Percentiles rank a stretch among this genome's conserved stretches.
Evolutionary conservation across 2,888 invertebrate genomes (phyloP).

Genomic region (Phorcus lineatus): DNA sequence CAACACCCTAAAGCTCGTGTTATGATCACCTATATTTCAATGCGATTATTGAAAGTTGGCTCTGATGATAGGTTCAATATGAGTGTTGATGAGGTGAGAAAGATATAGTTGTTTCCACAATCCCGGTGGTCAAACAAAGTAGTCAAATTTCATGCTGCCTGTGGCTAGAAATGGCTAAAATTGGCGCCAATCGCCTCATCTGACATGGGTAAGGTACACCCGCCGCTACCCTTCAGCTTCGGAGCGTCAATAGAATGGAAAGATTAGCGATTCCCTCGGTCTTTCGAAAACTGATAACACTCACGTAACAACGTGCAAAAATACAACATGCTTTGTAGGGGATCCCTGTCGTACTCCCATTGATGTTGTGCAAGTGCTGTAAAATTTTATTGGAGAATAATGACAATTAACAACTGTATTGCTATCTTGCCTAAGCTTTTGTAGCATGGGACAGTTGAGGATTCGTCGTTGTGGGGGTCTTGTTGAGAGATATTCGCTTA

Average conservation of each 20-base stretch:
- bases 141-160: background rate
- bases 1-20: too few species aligned
- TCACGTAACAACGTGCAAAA: conserved; percentile 1
- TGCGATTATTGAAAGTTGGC: too few species aligned
- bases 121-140: background rate
- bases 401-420: background rate
- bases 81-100: background rate
- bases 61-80: too few species aligned
- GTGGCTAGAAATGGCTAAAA: background rate
- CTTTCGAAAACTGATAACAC: background rate
- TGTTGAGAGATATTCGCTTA: background rate
- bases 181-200: background rate
- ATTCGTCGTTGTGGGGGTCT: background rate
- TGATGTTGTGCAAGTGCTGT: background rate
- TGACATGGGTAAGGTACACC: background rate
- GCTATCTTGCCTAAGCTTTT: background rate
- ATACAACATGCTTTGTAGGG: background rate
- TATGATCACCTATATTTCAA: too few species aligned
- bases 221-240: background rate
- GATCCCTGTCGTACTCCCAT: background rate
- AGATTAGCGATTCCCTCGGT: background rate
- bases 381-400: background rate
- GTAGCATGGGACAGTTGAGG: background rate
- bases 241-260: background rate
- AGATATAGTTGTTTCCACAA: background rate